These are phyloP conservation scores for Ennomos fuscantarius DNA, from an alignment of 2,888 invertebrate species.

Conservation along the genomic window DNA sequence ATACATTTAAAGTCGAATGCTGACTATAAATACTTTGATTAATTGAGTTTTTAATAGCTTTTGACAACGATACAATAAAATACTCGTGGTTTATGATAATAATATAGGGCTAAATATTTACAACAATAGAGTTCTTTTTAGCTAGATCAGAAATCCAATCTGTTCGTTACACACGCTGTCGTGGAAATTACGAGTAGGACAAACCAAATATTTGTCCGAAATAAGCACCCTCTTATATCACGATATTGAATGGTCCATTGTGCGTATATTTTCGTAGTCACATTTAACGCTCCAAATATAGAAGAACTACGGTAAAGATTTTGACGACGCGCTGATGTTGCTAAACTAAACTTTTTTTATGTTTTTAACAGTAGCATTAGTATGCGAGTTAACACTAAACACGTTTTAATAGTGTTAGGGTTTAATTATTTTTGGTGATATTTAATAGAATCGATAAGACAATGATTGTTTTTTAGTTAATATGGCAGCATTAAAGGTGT, in stretches of 20 bases:
- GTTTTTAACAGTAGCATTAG: not conserved
- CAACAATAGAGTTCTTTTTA: conserved; percentile 13
- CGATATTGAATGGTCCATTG: conserved; percentile 35
- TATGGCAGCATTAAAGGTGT: too few relatives aligned
- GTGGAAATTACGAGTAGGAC: conserved; percentile 38
- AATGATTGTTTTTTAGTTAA: too few relatives aligned
- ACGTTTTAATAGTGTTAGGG: too few relatives aligned
- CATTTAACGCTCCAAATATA: conserved; percentile 17
- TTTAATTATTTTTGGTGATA: too few relatives aligned
- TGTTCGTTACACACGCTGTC: conserved; percentile 30
- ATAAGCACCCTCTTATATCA: conserved; percentile 38
- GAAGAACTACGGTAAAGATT: conserved; percentile 25
- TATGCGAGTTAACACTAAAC: too few relatives aligned
- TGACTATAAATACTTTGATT: not conserved
- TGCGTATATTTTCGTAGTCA: conserved; percentile 30
- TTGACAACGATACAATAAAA: too few relatives aligned
- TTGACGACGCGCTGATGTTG: conserved; percentile 13
- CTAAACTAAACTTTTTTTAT: conserved; percentile 17
- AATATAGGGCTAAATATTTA: not conserved
- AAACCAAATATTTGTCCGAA: conserved; percentile 39
- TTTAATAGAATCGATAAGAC: too few relatives aligned
- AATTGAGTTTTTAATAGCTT: not conserved
- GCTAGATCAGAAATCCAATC: conserved; percentile 34
- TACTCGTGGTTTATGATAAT: too few relatives aligned
- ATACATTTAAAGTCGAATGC: conserved; percentile 10